phyloP scores from a whole-genome alignment of 2,888 invertebrate species.

The Xiphydria camelus region DNA sequence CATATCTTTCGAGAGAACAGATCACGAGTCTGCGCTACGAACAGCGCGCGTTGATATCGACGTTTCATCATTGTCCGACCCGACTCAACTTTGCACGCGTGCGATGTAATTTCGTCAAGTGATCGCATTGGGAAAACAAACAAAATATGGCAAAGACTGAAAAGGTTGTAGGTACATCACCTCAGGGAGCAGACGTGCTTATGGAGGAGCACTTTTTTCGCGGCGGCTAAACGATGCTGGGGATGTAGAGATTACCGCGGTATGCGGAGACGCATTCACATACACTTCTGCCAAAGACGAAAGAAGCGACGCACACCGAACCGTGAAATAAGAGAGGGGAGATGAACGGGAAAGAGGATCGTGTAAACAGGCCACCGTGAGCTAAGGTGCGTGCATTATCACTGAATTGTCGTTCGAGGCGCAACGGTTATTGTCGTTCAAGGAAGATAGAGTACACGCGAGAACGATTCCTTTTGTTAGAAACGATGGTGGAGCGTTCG shows the following conservation, averaged over 20 bases:
- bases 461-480: too few relatives aligned
- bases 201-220: too few relatives aligned
- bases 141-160: conserved; percentile 48
- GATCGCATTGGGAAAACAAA: conserved; percentile 18
- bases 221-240: conserved; percentile 29
- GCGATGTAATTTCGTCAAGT: too few relatives aligned
- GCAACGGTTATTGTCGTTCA: conserved; percentile 27
- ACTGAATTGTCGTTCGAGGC: conserved; percentile 25
- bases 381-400: conserved; percentile 28
- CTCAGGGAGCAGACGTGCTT: conserved; percentile 52
- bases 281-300: conserved; percentile 51
- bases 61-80: too few relatives aligned
- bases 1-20: too few relatives aligned
- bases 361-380: conserved; percentile 20
- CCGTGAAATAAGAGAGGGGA: conserved; percentile 29
- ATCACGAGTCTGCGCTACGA: too few relatives aligned
- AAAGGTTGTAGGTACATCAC: conserved; percentile 50
- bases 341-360: conserved; percentile 20
- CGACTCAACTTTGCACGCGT: too few relatives aligned
- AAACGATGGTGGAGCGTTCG: too few relatives aligned
- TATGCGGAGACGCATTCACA: conserved; percentile 28
- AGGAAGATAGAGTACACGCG: too few relatives aligned
- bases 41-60: too few relatives aligned
- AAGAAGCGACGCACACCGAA: conserved; percentile 46
- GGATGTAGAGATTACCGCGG: too few relatives aligned